Evolutionary conservation across 2,888 invertebrate genomes (phyloP).

Genomic region (Aleiodes testaceus): DNA sequence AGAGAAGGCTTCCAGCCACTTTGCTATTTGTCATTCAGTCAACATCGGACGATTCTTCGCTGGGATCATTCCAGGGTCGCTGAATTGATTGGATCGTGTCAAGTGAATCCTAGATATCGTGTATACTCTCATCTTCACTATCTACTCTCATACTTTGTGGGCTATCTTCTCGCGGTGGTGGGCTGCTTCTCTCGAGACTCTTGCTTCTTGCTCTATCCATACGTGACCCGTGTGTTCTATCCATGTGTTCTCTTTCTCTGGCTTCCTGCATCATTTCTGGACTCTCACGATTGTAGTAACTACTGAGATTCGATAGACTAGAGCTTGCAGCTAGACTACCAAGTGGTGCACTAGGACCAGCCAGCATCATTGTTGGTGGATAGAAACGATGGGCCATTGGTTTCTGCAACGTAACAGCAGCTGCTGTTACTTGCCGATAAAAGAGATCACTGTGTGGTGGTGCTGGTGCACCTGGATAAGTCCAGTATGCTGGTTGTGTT

Average conservation of each 20-base stretch:
- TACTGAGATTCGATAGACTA: constrained; percentile 65
- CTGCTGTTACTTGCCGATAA: constrained; percentile 86
- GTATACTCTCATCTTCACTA: constrained; percentile 71
- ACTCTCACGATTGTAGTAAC: constrained; percentile 65
- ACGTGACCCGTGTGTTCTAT: constrained; percentile 53
- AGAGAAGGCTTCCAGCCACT: neutral
- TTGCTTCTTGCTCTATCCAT: constrained; percentile 64
- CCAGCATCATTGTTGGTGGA: constrained; percentile 77
- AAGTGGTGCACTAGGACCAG: constrained; percentile 81
- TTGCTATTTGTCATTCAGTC: constrained; percentile 15
- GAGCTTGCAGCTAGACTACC: constrained; percentile 81
- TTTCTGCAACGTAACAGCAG: constrained; percentile 85
- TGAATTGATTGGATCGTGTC: constrained; percentile 11
- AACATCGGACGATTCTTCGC: constrained; percentile 15
- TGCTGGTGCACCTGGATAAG: constrained; percentile 75
- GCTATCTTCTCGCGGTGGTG: constrained; percentile 62
- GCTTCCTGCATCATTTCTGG: constrained; percentile 62
- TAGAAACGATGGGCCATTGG: constrained; percentile 82
- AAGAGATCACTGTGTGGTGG: constrained; percentile 82
- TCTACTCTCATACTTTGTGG: constrained; percentile 68
- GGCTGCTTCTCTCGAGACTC: constrained; percentile 60
- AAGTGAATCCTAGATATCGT: constrained; percentile 66
- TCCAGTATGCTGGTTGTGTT: constrained; percentile 70
- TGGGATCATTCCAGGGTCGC: neutral
- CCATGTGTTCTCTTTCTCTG: constrained; percentile 58